A percentile compares a stretch with the other conserved stretches of the same genome.
Conservation (phyloP, 2,113 vertebrate species). For the Carollia perspicillata region DNA sequence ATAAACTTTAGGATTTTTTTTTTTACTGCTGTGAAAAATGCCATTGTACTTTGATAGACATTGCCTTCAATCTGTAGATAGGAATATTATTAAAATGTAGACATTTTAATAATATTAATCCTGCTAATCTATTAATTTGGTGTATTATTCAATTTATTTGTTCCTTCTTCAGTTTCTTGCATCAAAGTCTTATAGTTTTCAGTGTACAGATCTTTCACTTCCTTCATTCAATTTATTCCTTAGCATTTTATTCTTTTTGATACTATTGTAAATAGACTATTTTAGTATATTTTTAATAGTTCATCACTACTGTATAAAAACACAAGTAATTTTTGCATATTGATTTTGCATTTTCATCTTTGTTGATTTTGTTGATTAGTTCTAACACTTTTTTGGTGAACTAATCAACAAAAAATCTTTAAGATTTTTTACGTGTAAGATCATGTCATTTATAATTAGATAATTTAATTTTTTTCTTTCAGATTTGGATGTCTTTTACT, state of each 20-base stretch:
- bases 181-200: not conserved
- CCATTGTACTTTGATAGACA: not conserved
- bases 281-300: not conserved
- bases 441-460: not conserved
- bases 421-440: not conserved
- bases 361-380: not conserved
- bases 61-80: not conserved
- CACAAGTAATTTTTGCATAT: not conserved
- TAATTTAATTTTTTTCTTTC: not conserved
- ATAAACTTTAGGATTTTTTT: not conserved
- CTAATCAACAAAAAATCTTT: too few relatives aligned
- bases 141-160: not conserved
- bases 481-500: not conserved
- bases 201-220: not conserved
- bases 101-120: not conserved
- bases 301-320: not conserved
- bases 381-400: not conserved
- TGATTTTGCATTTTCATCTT: not conserved
- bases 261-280: not conserved
- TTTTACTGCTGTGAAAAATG: not conserved
- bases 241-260: not conserved
- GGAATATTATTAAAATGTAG: too few relatives aligned
- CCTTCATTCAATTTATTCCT: not conserved
- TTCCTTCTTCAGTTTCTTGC: not conserved
- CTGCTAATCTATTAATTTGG: not conserved